phyloP scores from a whole-genome alignment of 2,113 vertebrate genomes.

The Channa maculata region DNA sequence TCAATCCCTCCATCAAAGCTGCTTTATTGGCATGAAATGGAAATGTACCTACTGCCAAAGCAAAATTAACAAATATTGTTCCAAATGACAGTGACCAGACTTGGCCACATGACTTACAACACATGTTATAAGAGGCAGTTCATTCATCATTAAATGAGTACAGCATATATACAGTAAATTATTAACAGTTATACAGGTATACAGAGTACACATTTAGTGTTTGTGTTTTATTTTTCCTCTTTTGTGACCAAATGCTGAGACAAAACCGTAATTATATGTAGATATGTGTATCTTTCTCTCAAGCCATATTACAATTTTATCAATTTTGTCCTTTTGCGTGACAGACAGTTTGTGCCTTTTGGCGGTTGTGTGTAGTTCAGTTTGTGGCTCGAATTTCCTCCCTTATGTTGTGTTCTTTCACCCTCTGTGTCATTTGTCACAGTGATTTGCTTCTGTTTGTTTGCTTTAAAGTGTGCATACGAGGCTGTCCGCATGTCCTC shows the following conservation, averaged over 20 bases:
- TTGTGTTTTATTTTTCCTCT: neutral
- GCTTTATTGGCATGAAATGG: slow-evolving; percentile 62
- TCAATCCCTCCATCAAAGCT: slow-evolving; percentile 55
- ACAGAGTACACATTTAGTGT: neutral
- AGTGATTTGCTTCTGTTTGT: slow-evolving; percentile 43
- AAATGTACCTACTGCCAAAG: slow-evolving; percentile 39
- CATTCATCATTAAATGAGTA: neutral
- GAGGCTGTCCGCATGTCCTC: slow-evolving; percentile 37
- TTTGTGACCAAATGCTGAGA: no score
- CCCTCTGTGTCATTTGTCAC: slow-evolving; percentile 26
- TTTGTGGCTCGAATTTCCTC: slow-evolving; percentile 22
- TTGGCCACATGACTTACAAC: no score
- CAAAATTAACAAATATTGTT: slow-evolving; percentile 33
- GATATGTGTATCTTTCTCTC: neutral
- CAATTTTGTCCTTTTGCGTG: neutral
- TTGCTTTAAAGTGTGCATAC: slow-evolving; percentile 29
- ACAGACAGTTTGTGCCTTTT: slow-evolving; percentile 33
- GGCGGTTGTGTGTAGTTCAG: slow-evolving; percentile 10
- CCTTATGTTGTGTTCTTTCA: slow-evolving; percentile 17
- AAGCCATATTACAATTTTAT: slow-evolving; percentile 6
- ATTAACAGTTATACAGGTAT: neutral
- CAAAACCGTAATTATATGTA: no score
- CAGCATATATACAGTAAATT: neutral
- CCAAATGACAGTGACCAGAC: neutral
- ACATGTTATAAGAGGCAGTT: neutral